Percentiles rank a stretch among this genome's conserved stretches.
phyloP scores from a whole-genome alignment of 2,113 vertebrate species.

The Uropsilus gracilis region DNA sequence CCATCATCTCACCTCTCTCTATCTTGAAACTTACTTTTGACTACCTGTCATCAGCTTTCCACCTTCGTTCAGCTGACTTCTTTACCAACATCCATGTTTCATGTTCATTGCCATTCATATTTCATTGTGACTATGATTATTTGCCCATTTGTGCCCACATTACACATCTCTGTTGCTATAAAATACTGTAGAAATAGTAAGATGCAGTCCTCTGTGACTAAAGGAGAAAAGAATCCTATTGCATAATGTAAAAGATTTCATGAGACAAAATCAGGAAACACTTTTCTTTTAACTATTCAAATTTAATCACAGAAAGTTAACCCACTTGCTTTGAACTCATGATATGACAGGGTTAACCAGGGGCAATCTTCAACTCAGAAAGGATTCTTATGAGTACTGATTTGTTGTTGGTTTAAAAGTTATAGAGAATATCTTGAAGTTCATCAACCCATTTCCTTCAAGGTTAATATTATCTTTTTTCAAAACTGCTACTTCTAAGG shows the following conservation, averaged over 20 bases:
- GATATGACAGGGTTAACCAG: not conserved
- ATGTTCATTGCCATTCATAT: not conserved
- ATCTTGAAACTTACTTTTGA: constrained; percentile 23
- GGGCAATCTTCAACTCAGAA: not conserved
- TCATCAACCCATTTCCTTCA: not conserved
- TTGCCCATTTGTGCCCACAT: not conserved
- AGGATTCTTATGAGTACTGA: not conserved
- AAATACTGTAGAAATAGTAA: not conserved
- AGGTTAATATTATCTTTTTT: not conserved
- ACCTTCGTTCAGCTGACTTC: not conserved
- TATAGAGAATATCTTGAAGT: not conserved
- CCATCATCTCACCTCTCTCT: not conserved
- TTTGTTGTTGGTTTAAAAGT: not conserved
- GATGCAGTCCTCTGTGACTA: not conserved
- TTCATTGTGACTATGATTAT: not conserved
- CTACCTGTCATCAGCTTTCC: not conserved
- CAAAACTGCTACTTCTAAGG: not conserved
- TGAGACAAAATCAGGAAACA: not conserved
- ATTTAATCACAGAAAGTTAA: not conserved
- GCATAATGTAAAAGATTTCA: not conserved
- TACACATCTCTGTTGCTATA: not conserved
- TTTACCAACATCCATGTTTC: not conserved
- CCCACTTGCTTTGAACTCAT: not conserved
- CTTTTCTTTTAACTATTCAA: not conserved
- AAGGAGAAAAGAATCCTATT: not conserved